Conservation (phyloP, 2,888 invertebrate species). For the Podotricha telesiphe region DNA sequence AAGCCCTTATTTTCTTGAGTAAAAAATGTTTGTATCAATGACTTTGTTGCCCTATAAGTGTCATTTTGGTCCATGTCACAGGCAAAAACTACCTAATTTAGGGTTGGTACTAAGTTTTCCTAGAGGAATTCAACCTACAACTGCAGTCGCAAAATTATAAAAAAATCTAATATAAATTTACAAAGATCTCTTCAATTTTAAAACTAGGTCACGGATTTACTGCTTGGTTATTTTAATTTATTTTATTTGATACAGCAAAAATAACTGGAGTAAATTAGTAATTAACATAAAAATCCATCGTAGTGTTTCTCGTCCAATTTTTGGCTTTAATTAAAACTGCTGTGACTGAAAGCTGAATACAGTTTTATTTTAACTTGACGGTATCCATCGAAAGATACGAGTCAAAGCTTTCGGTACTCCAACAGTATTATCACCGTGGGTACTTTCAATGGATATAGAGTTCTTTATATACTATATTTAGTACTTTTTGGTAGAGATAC, state of each 20-base stretch:
- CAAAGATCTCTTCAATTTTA: constrained; percentile 10
- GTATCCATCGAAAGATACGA: constrained; percentile 10
- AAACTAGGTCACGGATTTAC: constrained; percentile 14
- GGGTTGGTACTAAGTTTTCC: neutral
- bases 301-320: constrained; percentile 16
- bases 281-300: constrained; percentile 26
- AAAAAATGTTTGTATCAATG: neutral
- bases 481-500: neutral
- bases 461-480: neutral
- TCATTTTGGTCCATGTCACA: neutral
- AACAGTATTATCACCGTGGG: constrained; percentile 1
- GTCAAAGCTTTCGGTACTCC: neutral
- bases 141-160: neutral
- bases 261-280: constrained; percentile 25
- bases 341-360: constrained; percentile 8
- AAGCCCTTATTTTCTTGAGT: too few species aligned
- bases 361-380: neutral
- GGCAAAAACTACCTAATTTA: neutral
- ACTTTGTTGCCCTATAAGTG: neutral
- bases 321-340: constrained; percentile 24
- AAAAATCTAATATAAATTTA: constrained; percentile 9
- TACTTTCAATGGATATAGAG: neutral
- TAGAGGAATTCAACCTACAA: constrained; percentile 3
- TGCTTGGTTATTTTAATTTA: constrained; percentile 15
- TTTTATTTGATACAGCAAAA: constrained; percentile 17